Evolutionary conservation across 2,113 vertebrate species (phyloP).

Genomic region (Bostrychus sinensis): DNA sequence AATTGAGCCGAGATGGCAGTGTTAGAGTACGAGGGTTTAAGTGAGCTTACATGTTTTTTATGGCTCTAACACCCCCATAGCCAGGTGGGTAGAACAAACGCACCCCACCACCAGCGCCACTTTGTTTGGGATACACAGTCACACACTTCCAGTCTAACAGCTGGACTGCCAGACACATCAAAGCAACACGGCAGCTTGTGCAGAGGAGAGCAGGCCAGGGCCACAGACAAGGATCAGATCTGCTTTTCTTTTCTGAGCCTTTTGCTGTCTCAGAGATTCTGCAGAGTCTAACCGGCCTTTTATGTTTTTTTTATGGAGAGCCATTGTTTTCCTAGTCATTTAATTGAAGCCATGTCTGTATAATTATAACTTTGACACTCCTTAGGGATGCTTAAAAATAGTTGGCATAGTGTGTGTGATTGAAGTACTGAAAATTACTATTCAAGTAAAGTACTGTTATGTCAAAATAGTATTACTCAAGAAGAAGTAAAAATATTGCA

Average conservation of each 20-base stretch:
- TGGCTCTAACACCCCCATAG: conserved; percentile 57
- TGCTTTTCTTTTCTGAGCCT: conserved; percentile 1
- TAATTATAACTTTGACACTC: conserved; percentile 8
- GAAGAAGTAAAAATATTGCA: too few relatives aligned
- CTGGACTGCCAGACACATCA: conserved; percentile 35
- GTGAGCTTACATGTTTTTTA: conserved; percentile 63
- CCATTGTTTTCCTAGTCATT: conserved; percentile 20
- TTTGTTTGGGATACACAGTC: conserved; percentile 7
- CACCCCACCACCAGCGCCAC: conserved; percentile 1
- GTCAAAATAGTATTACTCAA: too few relatives aligned
- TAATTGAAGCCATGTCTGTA: conserved; percentile 12
- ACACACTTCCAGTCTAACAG: conserved; percentile 16
- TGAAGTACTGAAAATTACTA: too few relatives aligned
- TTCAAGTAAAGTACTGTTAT: too few relatives aligned
- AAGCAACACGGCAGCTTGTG: conserved; percentile 23
- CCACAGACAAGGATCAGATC: conserved; percentile 20
- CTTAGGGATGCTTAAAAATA: conserved; percentile 8
- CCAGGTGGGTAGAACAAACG: conserved; percentile 37
- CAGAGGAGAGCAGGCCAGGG: conserved; percentile 13
- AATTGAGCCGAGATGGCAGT: conserved; percentile 49
- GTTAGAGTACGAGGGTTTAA: conserved; percentile 57
- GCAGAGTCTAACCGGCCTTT: neutral
- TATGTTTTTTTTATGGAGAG: conserved; percentile 10
- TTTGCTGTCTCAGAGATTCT: conserved; percentile 1
- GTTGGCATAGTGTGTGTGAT: too few relatives aligned